These are phyloP conservation scores for Triplophysa rosa DNA, from an alignment of 2,113 vertebrate genomes.

Conservation along the genomic window DNA sequence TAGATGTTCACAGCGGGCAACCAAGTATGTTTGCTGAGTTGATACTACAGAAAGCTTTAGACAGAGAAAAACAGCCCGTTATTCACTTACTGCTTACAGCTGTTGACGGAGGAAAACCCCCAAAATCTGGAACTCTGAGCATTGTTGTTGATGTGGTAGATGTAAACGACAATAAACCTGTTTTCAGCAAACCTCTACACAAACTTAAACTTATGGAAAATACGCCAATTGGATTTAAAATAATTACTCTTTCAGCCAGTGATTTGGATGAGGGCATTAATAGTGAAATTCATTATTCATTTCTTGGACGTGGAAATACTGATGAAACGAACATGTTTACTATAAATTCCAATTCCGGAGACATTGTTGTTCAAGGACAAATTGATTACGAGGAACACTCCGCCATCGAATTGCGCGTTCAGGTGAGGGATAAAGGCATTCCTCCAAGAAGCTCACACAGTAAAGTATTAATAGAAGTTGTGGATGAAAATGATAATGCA, in stretches of 20 bases:
- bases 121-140: constrained; percentile 39
- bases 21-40: constrained; percentile 50
- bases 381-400: constrained; percentile 69
- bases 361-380: constrained; percentile 66
- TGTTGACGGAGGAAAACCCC: constrained; percentile 62
- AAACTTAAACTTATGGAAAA: constrained; percentile 55
- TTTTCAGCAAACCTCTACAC: constrained; percentile 55
- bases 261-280: constrained; percentile 61
- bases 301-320: constrained; percentile 50
- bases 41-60: constrained; percentile 61
- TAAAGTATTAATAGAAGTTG: constrained; percentile 51
- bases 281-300: constrained; percentile 47
- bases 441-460: constrained; percentile 45
- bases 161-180: constrained; percentile 58
- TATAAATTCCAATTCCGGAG: constrained; percentile 64
- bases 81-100: constrained; percentile 56
- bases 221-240: neutral
- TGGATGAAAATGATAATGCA: constrained; percentile 50
- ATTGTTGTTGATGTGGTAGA: constrained; percentile 55
- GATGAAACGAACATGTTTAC: constrained; percentile 60
- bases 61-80: constrained; percentile 58
- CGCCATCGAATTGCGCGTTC: constrained; percentile 53
- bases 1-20: constrained; percentile 60
- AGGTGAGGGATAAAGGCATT: constrained; percentile 46
- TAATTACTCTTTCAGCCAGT: constrained; percentile 37